These are phyloP conservation scores for Zaprionus taronus DNA, from an alignment of 1,140 invertebrate species.

Conservation along the genomic window DNA sequence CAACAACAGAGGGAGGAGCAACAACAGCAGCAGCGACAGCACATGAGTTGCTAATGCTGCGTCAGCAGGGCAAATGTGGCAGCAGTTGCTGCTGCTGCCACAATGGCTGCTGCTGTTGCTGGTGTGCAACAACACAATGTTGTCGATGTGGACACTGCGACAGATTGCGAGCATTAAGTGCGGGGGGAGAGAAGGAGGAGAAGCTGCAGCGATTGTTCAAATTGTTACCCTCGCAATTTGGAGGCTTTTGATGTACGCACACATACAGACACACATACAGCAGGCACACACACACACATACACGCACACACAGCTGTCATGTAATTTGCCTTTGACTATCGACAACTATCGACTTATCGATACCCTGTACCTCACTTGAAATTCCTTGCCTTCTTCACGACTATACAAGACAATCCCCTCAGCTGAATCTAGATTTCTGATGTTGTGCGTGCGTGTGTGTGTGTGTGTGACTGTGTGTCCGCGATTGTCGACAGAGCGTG, in stretches of 20 bases:
- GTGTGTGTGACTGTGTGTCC: conserved; percentile 5
- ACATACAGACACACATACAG: conserved; percentile 6
- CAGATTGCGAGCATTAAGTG: conserved; percentile 34
- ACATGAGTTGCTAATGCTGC: conserved; percentile 56
- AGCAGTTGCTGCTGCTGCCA: conserved; percentile 24
- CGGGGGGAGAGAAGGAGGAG: neutral
- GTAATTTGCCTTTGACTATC: conserved; percentile 6
- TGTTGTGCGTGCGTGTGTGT: conserved; percentile 1
- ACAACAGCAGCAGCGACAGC: neutral
- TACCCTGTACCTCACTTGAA: conserved; percentile 13
- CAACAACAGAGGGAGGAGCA: neutral
- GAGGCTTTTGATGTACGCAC: conserved; percentile 17
- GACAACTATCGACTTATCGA: neutral
- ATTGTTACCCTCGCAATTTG: conserved; percentile 10
- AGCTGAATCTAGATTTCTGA: conserved; percentile 1
- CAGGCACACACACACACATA: conserved; percentile 4
- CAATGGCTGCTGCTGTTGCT: conserved; percentile 46
- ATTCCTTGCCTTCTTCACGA: conserved; percentile 25
- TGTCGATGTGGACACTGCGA: conserved; percentile 25
- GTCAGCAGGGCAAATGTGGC: conserved; percentile 53
- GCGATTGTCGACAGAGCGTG: conserved; percentile 12
- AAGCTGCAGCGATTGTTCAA: neutral
- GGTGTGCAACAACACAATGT: conserved; percentile 34
- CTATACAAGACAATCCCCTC: conserved; percentile 10
- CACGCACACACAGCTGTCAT: conserved; percentile 1